Evolutionary conservation across 2,797 vertebrate genomes (phyloP).

Genomic region (Anguilla marmorata): DNA sequence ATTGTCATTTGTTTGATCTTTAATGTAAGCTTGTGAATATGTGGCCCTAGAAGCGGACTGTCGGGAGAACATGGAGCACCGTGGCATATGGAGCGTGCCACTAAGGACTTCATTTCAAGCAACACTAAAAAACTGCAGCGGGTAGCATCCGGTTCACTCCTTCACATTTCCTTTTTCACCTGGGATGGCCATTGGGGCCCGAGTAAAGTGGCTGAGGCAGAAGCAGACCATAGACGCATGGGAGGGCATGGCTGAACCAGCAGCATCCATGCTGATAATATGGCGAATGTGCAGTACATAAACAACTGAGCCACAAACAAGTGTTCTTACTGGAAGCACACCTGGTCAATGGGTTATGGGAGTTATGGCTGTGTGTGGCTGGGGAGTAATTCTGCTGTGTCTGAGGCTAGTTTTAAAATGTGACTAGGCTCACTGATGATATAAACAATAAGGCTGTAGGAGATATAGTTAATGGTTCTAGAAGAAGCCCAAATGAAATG

Average conservation of each 20-base stretch:
- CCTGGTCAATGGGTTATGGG: not conserved
- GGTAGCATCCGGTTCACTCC: not conserved
- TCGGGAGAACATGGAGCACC: not conserved
- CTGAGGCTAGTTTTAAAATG: not conserved
- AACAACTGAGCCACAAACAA: not conserved
- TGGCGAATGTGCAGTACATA: not conserved
- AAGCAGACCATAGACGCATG: not conserved
- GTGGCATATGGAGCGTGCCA: not conserved
- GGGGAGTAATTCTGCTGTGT: not conserved
- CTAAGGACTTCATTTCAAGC: not conserved
- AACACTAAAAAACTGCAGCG: not conserved
- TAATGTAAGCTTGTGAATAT: not conserved
- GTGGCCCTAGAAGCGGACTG: not conserved
- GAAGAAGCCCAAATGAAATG: not conserved
- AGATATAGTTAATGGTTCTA: not conserved
- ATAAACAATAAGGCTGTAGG: not conserved
- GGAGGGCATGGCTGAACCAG: not conserved
- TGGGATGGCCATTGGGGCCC: too few species aligned
- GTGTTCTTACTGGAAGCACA: not conserved
- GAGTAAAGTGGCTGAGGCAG: too few species aligned
- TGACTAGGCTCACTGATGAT: not conserved
- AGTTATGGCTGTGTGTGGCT: not conserved
- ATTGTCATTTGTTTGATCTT: not conserved
- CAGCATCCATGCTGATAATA: not conserved
- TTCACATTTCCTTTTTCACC: not conserved